Evolutionary conservation across 2,797 vertebrate species (phyloP), one percentile per base, ranked within the genome.

Genomic region (Pangasius djambal): DNA sequence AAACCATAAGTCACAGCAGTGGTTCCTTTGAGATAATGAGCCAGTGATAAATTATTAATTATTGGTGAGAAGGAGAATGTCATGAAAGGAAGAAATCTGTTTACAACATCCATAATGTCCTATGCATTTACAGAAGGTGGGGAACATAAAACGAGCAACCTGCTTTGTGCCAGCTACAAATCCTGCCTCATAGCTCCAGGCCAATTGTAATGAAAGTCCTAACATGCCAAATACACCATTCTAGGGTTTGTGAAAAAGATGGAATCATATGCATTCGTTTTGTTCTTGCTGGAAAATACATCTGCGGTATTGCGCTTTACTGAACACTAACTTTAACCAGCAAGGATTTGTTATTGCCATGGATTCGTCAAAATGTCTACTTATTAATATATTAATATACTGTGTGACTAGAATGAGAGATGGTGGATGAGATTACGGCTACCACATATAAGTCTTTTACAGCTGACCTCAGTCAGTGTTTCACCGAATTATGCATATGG

Each of bases 41-140:
- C 92, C 91, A 94, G 94, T 94, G 92, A 94, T 97, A 92, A 94
- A 97, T 97, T 95, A 97, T 97, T 96, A 94, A 97, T 96, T 95
- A 91, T 90, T 94, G 92, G 95, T 95, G 92, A 96, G 95, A 95
- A 96, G 96, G 93, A 88, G 92, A 91, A 93, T 92, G 92, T 90
- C 91, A 94, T 91, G 87, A 91, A 94, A 94, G 90, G 61, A 93
- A 88, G 74, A 81, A 92, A 92, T 88, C 90, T 88, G 67, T 94
- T 93, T 18, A 31, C 70, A 81, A 70, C 77, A 83, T 59, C 88
- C 83, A 91, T 90, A 93, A 92, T 90, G 94, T 89, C 91, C 90
- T 89, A 63, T 87, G 92, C 93, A 91, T 89, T 88, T 89, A 90
- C 88, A 92, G 86, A 89, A 91, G 94, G 91, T 94, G 92, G 86